Base-by-base conservation (phyloP, 1,140 invertebrate genomes). In the Gonioctena quinquepunctata region DNA sequence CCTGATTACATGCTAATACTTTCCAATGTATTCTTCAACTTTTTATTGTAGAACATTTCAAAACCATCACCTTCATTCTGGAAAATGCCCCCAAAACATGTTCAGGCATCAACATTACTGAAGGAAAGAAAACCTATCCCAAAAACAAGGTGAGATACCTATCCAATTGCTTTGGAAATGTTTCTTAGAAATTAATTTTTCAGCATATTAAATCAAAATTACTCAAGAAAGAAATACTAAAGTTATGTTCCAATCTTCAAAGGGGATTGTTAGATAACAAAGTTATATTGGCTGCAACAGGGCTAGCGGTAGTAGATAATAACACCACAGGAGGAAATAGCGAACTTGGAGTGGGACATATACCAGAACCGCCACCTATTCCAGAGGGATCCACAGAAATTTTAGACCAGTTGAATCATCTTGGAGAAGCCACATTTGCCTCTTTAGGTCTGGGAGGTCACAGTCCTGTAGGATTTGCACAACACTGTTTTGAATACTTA, bases 361-460 rank as follows among this genome's bases (percentile, higher is more conserved):
- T 78, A 66, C 77, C 77, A 23, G 80, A 82, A 66, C 71, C 76
- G 18, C 89, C 88, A 13, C 85, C 87, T 7, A 61, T 72, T 23
- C 71, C 73, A 13, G 82, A 85, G 62, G 67, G 73, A 1, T 27
- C 82, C 0, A 77, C 76, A 52, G 64, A 85, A 73, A 80, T 86
- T 5, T 76, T 86, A 26, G 82, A 85, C 22, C 79, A 84, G 21
- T 63, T 87, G 11, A 80, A 87, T 50, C 83, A 83, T 26, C 85
- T 88, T 56, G 93, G 90, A 13, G 95, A 96, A 83, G 89, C 92
- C 3, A 88, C 92, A 0, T 90, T 97, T 74, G 84, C 87, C 2
- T 94, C 91, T 67, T 76, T 96, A 49, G 96, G 95, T 5, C 84
- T 98, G 5, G 94, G 90, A 16, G 89, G 91, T 6, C 94, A 88